Percentiles rank a stretch among this genome's conserved stretches.
Evolutionary conservation across 2,797 vertebrate species (phyloP).

Genomic region (Eulemur mongoz): DNA sequence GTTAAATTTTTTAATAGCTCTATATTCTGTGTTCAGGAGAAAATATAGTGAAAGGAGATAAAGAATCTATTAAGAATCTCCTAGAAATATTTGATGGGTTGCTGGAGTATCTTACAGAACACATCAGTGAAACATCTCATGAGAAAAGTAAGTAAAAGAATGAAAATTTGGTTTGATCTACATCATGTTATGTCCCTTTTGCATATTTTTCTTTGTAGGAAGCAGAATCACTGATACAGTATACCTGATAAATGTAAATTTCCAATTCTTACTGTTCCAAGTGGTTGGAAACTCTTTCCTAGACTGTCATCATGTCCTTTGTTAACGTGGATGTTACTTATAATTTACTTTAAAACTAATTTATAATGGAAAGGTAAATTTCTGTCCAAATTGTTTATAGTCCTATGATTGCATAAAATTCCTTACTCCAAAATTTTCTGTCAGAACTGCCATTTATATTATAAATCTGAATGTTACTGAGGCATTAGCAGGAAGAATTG

Average conservation of each 20-base stretch:
- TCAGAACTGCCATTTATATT: constrained; percentile 14
- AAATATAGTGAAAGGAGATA: constrained; percentile 93
- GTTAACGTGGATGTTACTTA: constrained; percentile 11
- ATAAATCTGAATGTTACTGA: constrained; percentile 5
- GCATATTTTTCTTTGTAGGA: background rate
- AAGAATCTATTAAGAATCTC: constrained; percentile 94
- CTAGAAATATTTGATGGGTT: constrained; percentile 98
- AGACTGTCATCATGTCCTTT: background rate
- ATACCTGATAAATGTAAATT: background rate
- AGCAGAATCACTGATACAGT: background rate
- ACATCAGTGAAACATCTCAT: constrained; percentile 88
- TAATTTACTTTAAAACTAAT: constrained; percentile 44
- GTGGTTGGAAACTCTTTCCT: background rate
- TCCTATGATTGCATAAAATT: background rate
- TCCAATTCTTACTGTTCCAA: background rate
- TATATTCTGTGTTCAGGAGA: constrained; percentile 89
- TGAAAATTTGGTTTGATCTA: constrained; percentile 13
- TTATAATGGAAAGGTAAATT: background rate
- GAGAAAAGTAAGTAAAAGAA: constrained; percentile 85
- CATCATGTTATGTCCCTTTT: background rate
- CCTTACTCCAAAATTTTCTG: constrained; percentile 21
- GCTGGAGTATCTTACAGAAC: constrained; percentile 95
- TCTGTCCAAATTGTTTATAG: constrained; percentile 19
- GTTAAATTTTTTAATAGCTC: constrained; percentile 61
- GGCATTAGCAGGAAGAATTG: background rate